A percentile compares a stretch with the other conserved stretches of the same genome.
Evolutionary conservation across 64 coral and sea anemone genomes (phyloP).

Genomic region (Platygyra sinensis): DNA sequence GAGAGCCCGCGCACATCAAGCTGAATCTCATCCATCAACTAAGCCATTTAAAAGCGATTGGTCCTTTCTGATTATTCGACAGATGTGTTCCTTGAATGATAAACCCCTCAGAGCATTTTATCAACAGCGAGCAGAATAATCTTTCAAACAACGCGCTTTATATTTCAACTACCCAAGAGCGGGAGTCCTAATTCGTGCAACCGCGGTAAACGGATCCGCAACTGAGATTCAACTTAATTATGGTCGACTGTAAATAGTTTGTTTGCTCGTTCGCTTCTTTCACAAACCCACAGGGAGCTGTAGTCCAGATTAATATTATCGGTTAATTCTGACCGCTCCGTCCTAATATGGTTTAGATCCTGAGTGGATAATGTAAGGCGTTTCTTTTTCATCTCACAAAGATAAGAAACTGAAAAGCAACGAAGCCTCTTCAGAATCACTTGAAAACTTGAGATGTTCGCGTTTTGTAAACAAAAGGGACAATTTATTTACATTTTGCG

Average conservation of each 20-base stretch:
- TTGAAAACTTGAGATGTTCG: slow-evolving; percentile 10
- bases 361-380: not conserved
- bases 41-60: slow-evolving; percentile 1
- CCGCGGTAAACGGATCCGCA: not conserved
- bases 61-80: not conserved
- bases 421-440: slow-evolving; percentile 10
- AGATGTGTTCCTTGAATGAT: slow-evolving; percentile 12
- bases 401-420: slow-evolving; percentile 1
- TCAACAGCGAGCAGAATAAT: not conserved
- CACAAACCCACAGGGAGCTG: not conserved
- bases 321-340: not conserved
- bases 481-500: slow-evolving; percentile 16
- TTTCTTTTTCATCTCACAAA: not conserved
- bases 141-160: not conserved
- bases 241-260: not conserved
- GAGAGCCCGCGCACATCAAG: not conserved
- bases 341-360: not conserved
- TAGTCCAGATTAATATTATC: not conserved
- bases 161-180: too few relatives aligned
- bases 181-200: not conserved
- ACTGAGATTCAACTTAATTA: not conserved
- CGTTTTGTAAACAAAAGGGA: slow-evolving; percentile 37
- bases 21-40: not conserved
- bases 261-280: slow-evolving; percentile 11
- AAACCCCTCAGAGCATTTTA: slow-evolving; percentile 25